Percentiles rank a stretch among this genome's conserved stretches.
Conservation (phyloP, 2,113 vertebrate genomes). For the Mungos mungo region DNA sequence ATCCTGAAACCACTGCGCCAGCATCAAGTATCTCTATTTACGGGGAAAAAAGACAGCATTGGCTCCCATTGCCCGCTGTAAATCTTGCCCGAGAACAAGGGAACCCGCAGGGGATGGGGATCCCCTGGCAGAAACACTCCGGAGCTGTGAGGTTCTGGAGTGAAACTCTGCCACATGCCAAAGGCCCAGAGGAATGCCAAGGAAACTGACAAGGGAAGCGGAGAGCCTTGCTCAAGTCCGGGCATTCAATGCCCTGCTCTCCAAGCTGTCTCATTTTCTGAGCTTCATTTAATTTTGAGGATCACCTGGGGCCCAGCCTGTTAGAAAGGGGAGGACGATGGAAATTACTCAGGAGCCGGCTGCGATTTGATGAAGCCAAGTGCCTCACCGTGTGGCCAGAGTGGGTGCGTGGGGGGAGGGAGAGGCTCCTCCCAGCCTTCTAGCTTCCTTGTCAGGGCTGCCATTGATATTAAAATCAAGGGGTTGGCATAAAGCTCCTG, state of each 20-base stretch:
- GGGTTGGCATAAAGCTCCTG: slow-evolving; percentile 52
- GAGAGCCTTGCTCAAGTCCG: not conserved
- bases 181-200: slow-evolving; percentile 24
- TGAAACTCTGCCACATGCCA: not conserved
- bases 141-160: not conserved
- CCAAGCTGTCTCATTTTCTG: slow-evolving; percentile 27
- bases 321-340: not conserved
- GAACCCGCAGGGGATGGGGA: not conserved
- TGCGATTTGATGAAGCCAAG: not conserved
- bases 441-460: slow-evolving; percentile 54
- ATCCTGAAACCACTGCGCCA: not conserved
- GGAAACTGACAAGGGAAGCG: not conserved
- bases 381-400: not conserved
- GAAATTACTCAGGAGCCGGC: not conserved
- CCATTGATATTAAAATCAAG: slow-evolving; percentile 80
- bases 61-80: not conserved
- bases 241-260: not conserved
- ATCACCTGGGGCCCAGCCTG: slow-evolving; percentile 54
- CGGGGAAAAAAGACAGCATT: not conserved
- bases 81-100: not conserved
- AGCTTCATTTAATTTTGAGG: slow-evolving; percentile 68
- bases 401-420: not conserved
- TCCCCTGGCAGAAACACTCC: slow-evolving; percentile 19
- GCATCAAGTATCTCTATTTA: slow-evolving; percentile 30
- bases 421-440: slow-evolving; percentile 19